Conservation (phyloP, 2,113 vertebrate species). For the Pseudorectes ferrugineus region DNA sequence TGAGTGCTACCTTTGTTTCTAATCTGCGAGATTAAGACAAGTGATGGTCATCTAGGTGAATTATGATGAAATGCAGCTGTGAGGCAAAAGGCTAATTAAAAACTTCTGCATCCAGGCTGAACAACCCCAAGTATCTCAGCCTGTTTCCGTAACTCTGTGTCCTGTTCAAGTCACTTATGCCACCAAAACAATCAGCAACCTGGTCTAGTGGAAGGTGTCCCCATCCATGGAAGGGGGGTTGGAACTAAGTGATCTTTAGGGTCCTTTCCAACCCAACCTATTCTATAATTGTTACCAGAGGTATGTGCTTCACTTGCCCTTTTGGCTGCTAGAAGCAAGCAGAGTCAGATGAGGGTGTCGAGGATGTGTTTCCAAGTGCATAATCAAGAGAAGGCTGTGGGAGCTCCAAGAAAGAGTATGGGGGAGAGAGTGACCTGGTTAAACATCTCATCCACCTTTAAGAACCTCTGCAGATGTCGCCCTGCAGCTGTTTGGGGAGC, state of each 20-base stretch:
- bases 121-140: neutral
- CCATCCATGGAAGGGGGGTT: neutral
- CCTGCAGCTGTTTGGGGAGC: neutral
- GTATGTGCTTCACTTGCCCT: fast-evolving
- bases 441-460: neutral
- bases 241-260: neutral
- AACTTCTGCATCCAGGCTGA: neutral
- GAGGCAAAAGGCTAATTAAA: neutral
- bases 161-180: neutral
- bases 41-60: neutral
- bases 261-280: neutral
- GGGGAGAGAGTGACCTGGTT: neutral
- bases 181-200: neutral
- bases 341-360: neutral
- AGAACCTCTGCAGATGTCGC: neutral
- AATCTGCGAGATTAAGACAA: neutral
- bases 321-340: neutral
- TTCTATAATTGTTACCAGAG: neutral
- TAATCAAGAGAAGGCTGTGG: neutral
- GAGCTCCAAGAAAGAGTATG: neutral
- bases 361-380: neutral
- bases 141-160: neutral
- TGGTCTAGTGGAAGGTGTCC: neutral
- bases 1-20: neutral
- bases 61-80: neutral